A percentile compares a stretch with the other conserved stretches of the same genome.
Evolutionary conservation across 1,140 invertebrate species (phyloP).

Genomic region (Drosophila baimaii): DNA sequence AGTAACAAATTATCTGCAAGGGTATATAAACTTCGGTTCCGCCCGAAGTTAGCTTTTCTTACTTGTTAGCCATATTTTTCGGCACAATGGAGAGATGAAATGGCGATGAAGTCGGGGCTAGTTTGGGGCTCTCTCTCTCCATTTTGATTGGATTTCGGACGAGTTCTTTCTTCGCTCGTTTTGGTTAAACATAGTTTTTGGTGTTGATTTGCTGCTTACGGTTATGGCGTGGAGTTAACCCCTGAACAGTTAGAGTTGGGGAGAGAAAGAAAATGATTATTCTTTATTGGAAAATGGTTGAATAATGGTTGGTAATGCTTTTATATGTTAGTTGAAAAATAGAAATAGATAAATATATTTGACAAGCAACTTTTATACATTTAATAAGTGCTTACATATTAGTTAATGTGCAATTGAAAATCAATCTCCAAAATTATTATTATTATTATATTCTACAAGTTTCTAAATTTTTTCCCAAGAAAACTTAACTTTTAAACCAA

Average conservation of each 20-base stretch:
- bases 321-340: too few species aligned
- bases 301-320: not conserved
- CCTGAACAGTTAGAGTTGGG: not conserved
- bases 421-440: too few species aligned
- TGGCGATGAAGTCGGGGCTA: conserved; percentile 30
- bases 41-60: too few species aligned
- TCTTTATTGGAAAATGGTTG: not conserved
- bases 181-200: conserved; percentile 21
- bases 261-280: not conserved
- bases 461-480: too few species aligned
- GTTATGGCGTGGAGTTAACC: conserved; percentile 13
- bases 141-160: conserved; percentile 72
- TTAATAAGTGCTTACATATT: too few species aligned
- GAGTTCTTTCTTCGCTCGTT: conserved; percentile 23
- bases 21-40: too few species aligned
- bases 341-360: too few species aligned
- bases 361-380: too few species aligned
- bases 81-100: conserved; percentile 60
- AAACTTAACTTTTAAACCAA: not conserved
- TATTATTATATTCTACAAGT: too few species aligned
- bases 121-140: conserved; percentile 24
- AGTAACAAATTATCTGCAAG: too few species aligned
- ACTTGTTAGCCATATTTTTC: conserved; percentile 34
- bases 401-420: too few species aligned
- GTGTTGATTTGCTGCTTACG: conserved; percentile 34